phyloP scores from a whole-genome alignment of 2,888 invertebrate genomes.

The Antheraea yamamai region DNA sequence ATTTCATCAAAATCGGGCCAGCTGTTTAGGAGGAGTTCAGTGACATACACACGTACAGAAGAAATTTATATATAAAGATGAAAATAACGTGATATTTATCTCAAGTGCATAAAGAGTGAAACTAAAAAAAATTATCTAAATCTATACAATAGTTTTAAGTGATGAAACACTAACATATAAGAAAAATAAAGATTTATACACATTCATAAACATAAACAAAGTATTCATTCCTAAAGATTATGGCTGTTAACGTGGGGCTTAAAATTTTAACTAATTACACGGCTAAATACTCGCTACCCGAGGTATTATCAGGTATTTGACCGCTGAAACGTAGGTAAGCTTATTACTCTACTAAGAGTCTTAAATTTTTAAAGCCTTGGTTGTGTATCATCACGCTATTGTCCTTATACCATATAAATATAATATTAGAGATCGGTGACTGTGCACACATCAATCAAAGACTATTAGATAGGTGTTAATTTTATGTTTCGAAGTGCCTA shows the following conservation, averaged over 20 bases:
- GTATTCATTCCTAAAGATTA: neutral
- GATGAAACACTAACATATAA: neutral
- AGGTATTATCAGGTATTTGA: conserved; percentile 10
- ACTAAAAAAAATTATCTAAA: no score
- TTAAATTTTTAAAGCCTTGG: neutral
- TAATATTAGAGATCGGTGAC: neutral
- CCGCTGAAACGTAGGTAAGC: conserved; percentile 7
- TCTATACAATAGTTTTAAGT: neutral
- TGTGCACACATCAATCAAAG: no score
- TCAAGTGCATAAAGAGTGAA: no score
- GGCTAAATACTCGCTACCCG: neutral
- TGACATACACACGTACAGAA: no score
- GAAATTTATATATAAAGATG: no score
- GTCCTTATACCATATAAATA: neutral
- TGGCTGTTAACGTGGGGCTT: neutral
- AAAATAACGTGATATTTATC: no score
- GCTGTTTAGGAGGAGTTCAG: no score
- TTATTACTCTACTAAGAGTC: conserved; percentile 1
- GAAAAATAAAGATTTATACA: neutral
- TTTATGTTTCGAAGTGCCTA: no score
- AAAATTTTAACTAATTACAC: conserved; percentile 7
- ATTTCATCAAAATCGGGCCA: no score
- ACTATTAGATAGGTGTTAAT: no score
- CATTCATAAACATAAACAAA: neutral
- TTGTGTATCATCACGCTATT: neutral